A percentile compares a stretch with the other conserved stretches of the same genome.
Evolutionary conservation across 1,140 invertebrate genomes (phyloP).

Genomic region (Tyrophagus putrescentiae): DNA sequence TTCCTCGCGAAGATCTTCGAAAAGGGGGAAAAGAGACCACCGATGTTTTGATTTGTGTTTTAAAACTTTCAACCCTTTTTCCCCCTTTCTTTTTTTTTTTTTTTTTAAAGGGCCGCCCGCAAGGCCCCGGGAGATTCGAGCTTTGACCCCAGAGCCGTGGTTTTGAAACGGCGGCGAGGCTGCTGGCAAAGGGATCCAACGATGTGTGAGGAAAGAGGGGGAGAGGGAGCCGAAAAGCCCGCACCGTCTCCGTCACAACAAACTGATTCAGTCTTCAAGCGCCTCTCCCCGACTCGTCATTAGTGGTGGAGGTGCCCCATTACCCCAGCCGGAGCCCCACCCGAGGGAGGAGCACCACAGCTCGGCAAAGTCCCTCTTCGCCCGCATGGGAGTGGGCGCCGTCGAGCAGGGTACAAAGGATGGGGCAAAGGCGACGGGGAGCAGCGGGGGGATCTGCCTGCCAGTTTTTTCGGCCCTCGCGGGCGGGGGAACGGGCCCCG

Average conservation of each 20-base stretch:
- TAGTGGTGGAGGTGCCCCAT: not conserved
- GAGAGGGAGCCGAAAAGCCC: not conserved
- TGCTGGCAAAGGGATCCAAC: not conserved
- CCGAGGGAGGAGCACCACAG: constrained; percentile 13
- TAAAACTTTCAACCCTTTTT: not conserved
- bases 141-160: not conserved
- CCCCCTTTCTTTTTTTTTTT: not conserved
- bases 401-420: constrained; percentile 57
- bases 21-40: not conserved
- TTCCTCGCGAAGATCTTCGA: constrained; percentile 25
- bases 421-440: constrained; percentile 55
- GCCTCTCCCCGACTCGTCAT: constrained; percentile 13
- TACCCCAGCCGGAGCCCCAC: not conserved
- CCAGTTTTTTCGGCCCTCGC: constrained; percentile 59
- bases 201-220: not conserved
- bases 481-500: constrained; percentile 46
- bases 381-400: constrained; percentile 61
- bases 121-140: not conserved
- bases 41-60: not conserved
- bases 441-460: constrained; percentile 65
- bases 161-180: not conserved
- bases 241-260: constrained; percentile 21
- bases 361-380: constrained; percentile 44
- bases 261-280: constrained; percentile 23
- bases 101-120: not conserved